Evolutionary conservation across 2,888 invertebrate species (phyloP).

Genomic region (Muscina levida): DNA sequence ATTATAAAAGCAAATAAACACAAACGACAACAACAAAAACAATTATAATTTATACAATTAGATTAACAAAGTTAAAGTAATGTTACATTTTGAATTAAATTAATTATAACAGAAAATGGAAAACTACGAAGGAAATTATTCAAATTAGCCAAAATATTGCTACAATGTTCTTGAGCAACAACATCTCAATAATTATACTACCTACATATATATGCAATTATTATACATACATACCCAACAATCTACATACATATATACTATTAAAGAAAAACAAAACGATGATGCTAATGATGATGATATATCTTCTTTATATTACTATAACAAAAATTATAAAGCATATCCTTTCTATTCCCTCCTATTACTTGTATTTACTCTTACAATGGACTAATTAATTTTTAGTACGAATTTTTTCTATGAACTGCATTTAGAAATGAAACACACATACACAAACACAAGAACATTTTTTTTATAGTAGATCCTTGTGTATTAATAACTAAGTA

Average conservation of each 20-base stretch:
- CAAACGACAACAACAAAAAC: slow-evolving; percentile 8
- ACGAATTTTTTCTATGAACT: slow-evolving; percentile 51
- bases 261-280: background rate
- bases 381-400: slow-evolving; percentile 35
- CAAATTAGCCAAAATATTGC: slow-evolving; percentile 25
- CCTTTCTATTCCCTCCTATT: slow-evolving; percentile 56
- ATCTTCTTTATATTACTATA: background rate
- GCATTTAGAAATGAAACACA: slow-evolving; percentile 30
- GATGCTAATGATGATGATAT: too few relatives aligned
- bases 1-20: too few relatives aligned
- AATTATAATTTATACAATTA: slow-evolving; percentile 58
- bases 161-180: slow-evolving; percentile 28
- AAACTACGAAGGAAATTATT: slow-evolving; percentile 2
- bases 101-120: too few relatives aligned
- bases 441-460: too few relatives aligned
- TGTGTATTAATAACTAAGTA: too few relatives aligned
- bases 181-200: slow-evolving; percentile 38
- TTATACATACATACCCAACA: slow-evolving; percentile 30
- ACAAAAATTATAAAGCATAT: slow-evolving; percentile 48
- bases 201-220: slow-evolving; percentile 45
- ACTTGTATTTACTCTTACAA: slow-evolving; percentile 13
- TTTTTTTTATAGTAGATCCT: too few relatives aligned
- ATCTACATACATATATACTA: slow-evolving; percentile 16
- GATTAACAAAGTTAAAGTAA: slow-evolving; percentile 52
- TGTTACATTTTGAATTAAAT: slow-evolving; percentile 39